Evolutionary conservation across 2,113 vertebrate species (phyloP), one percentile per base, ranked within the genome.

Genomic region (Mixornis gularis): DNA sequence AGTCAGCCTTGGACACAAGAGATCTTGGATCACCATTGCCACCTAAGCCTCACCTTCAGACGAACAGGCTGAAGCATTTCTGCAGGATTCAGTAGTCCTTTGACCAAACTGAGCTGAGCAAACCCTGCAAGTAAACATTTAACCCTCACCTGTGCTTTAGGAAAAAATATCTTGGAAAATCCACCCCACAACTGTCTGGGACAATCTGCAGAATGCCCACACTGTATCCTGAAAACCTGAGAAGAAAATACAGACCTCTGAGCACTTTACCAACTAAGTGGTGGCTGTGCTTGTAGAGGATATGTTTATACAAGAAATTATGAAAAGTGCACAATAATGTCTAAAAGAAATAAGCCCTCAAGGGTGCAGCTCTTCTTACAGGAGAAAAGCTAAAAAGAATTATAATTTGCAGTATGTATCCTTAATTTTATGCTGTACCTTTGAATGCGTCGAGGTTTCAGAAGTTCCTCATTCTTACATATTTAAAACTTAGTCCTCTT

Each of bases 231-330:
- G 25, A 69, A 84, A 90, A 30, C 44, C 24, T 49, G 55, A 79
- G 73, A 84, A 83, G 18, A 76, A 89, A 89, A 87, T n/a, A 65
- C 13, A 74, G 79, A 26, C 20, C 48, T 88, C 58, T 22, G 26
- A 95, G 71, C 43, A 66, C n/a, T 82, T 83, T 60, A 52, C 30
- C 65, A 79, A 92, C 91, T 77, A 66, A 87, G 27, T 51, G 25
- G 66, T 93, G 77, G 15, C 73, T 76, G 40, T 69, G 29, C 16
- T 82, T 63, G 12, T 38, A 53, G 44, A 87, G 55, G 66, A 92
- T 46, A 34, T 43, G 38, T 92, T 95, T 85, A 80, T 66, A 73
- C 59, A 93, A 79, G 63, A 93, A 92, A 93, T 83, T 70, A 73
- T 36, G 25, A 79, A 85, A 89, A 91, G 48, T 63, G 40, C 36